Conservation (phyloP, 2,113 vertebrate species). For the Arizona elegans region DNA sequence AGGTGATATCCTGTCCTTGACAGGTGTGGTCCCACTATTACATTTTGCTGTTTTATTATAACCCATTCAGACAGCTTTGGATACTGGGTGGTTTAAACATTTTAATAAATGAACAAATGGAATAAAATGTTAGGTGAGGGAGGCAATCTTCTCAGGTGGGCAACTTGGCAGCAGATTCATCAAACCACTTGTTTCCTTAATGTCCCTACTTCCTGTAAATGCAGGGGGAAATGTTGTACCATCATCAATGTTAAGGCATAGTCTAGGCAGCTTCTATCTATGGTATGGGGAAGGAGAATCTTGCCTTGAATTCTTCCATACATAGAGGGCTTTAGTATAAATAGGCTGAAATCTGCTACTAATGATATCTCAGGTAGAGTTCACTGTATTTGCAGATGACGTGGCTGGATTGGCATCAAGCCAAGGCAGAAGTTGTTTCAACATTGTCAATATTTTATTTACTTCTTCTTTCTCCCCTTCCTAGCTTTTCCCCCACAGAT, state of each 20-base stretch:
- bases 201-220: not conserved
- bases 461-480: not conserved
- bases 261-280: not conserved
- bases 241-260: not conserved
- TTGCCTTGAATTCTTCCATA: not conserved
- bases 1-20: not conserved
- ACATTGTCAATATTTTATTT: slow-evolving; percentile 36
- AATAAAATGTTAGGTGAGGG: not conserved
- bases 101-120: not conserved
- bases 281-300: not conserved
- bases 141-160: not conserved
- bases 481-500: not conserved
- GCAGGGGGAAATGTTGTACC: not conserved
- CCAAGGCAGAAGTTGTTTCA: slow-evolving; percentile 40
- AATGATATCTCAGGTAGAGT: not conserved
- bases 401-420: slow-evolving; percentile 30
- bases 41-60: not conserved
- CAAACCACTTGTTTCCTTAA: not conserved
- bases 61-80: not conserved
- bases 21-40: not conserved
- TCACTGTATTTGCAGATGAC: slow-evolving; percentile 53
- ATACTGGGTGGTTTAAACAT: not conserved
- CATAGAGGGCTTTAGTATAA: not conserved
- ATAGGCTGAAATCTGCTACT: not conserved
- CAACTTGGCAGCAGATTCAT: too few species aligned